Conservation (phyloP, 1,140 invertebrate genomes). For the Coptotermes formosanus region DNA sequence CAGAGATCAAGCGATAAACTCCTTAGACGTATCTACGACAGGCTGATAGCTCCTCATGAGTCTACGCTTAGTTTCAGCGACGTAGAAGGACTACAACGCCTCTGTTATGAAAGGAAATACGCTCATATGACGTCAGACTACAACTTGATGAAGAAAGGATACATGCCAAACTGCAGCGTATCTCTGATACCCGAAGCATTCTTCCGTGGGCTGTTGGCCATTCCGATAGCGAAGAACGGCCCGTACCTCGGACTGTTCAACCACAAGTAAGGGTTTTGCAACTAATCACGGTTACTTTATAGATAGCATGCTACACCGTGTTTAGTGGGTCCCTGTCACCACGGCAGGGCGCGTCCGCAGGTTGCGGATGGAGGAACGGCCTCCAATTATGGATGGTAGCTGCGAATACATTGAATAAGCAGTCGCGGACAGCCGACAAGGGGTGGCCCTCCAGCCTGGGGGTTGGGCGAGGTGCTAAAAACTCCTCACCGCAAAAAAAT, state of each 20-base stretch:
- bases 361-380: no score
- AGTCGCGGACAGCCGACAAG: no score
- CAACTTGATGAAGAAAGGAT: neutral
- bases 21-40: neutral
- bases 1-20: neutral
- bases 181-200: neutral
- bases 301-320: no score
- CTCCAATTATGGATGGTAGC: no score
- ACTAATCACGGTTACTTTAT: no score
- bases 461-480: no score
- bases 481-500: no score
- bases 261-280: neutral
- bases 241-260: neutral
- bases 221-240: neutral
- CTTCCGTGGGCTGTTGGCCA: neutral
- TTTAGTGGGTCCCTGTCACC: no score
- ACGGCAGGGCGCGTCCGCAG: no score
- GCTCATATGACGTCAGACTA: neutral
- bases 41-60: neutral
- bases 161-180: neutral
- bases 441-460: no score
- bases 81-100: neutral
- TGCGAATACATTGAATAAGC: no score
- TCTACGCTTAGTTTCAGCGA: neutral
- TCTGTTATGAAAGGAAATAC: neutral